These are phyloP conservation scores for Rhyacophila evoluta DNA, from an alignment of 2,888 invertebrate species.

Conservation along the genomic window DNA sequence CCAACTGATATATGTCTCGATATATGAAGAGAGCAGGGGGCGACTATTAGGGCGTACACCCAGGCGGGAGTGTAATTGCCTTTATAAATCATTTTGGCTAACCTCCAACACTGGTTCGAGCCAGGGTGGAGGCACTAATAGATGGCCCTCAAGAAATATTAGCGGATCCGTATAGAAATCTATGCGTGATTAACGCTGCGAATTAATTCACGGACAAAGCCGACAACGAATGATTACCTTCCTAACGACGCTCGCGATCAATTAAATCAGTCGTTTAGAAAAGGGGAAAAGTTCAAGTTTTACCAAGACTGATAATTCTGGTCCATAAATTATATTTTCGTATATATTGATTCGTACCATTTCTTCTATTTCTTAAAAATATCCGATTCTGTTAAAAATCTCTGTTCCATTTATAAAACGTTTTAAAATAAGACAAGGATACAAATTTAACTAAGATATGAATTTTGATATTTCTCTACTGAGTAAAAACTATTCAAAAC, in stretches of 20 bases:
- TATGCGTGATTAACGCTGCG: constrained; percentile 15
- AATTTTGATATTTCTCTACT: too few species aligned
- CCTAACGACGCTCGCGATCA: background rate
- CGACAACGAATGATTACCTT: background rate
- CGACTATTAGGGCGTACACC: constrained; percentile 8
- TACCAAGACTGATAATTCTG: background rate
- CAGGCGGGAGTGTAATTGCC: constrained; percentile 8
- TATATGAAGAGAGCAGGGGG: background rate
- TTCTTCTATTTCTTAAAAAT: too few species aligned
- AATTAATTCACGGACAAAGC: constrained; percentile 22
- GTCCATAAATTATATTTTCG: too few species aligned
- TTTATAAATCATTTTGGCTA: constrained; percentile 6
- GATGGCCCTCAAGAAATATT: constrained; percentile 6
- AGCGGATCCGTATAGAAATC: constrained; percentile 10
- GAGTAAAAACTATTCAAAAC: too few species aligned
- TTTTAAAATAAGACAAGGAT: too few species aligned
- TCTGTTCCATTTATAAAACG: too few species aligned
- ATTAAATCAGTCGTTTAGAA: background rate
- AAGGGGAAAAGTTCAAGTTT: background rate
- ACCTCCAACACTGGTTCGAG: constrained; percentile 9
- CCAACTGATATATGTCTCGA: too few species aligned
- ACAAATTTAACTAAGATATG: too few species aligned
- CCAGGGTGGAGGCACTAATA: background rate
- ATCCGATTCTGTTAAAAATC: too few species aligned
- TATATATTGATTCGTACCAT: too few species aligned